Percentiles rank a stretch among this genome's conserved stretches.
Conservation (phyloP, 2,888 invertebrate species). For the Phasia obesa region DNA sequence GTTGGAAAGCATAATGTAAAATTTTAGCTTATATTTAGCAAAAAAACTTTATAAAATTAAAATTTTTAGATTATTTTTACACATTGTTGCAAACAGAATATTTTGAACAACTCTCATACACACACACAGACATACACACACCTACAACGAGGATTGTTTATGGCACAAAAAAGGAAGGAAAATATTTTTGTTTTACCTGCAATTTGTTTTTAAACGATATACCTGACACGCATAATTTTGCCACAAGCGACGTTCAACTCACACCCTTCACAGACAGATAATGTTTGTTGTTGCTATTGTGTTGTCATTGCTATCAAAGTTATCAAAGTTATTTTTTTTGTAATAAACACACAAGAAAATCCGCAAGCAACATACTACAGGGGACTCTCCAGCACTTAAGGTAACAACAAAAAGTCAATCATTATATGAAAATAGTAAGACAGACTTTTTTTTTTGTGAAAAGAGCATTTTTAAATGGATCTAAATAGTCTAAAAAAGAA, state of each 20-base stretch:
- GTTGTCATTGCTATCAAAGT: neutral
- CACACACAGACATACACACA: neutral
- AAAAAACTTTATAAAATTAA: conserved; percentile 54
- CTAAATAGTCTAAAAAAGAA: no score
- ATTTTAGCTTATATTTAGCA: conserved; percentile 30
- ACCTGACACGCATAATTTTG: conserved; percentile 65
- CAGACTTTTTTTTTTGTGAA: neutral
- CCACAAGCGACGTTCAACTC: conserved; percentile 62
- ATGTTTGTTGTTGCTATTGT: conserved; percentile 12
- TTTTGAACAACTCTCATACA: neutral
- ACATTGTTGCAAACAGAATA: neutral
- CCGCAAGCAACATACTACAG: no score
- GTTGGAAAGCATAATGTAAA: conserved; percentile 36
- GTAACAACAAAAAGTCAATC: neutral
- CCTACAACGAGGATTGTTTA: neutral
- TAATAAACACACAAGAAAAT: neutral
- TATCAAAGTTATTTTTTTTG: neutral
- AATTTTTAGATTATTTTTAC: conserved; percentile 59
- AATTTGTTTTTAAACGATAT: conserved; percentile 54
- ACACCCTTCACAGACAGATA: conserved; percentile 52
- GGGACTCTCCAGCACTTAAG: conserved; percentile 3
- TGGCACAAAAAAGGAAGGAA: neutral
- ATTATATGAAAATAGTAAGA: neutral
- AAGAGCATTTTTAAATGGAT: no score
- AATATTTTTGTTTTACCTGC: conserved; percentile 18